Evolutionary conservation across 37 sponge, comb jelly and placozoan genomes (phyloP).

Genomic region (Oscarella lobularis): DNA sequence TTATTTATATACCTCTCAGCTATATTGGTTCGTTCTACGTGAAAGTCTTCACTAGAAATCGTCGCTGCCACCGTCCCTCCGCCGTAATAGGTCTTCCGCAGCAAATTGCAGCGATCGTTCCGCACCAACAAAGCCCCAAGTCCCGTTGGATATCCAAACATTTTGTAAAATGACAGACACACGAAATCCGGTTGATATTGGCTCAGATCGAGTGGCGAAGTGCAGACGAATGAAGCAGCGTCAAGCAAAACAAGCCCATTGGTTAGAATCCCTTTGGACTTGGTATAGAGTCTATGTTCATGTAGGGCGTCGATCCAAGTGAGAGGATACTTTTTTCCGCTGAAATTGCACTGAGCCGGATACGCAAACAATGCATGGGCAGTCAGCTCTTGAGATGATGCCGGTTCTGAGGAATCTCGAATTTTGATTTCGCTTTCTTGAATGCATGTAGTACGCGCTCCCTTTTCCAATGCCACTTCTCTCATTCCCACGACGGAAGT

Average conservation of each 20-base stretch:
- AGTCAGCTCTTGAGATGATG: background rate
- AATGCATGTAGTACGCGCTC: conserved; percentile 53
- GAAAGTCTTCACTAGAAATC: background rate
- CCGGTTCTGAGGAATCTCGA: background rate
- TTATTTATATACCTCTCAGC: background rate
- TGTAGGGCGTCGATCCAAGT: conserved; percentile 29
- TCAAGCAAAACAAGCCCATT: conserved; percentile 56
- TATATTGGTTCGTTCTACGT: background rate
- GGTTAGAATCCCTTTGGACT: background rate
- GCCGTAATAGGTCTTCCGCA: conserved; percentile 62
- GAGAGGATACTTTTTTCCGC: conserved; percentile 76
- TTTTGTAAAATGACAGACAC: conserved; percentile 85
- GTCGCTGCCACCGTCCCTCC: conserved; percentile 71
- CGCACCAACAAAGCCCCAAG: conserved; percentile 78
- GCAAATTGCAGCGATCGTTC: conserved; percentile 22
- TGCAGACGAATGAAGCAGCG: conserved; percentile 60
- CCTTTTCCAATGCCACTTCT: conserved; percentile 41
- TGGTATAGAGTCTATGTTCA: background rate
- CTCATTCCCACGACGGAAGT: conserved; percentile 92
- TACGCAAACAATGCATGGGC: conserved; percentile 59
- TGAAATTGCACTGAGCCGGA: conserved; percentile 88
- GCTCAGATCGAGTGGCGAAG: conserved; percentile 57
- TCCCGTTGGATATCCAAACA: conserved; percentile 91
- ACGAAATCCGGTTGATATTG: conserved; percentile 62
- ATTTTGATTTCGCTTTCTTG: background rate